These are phyloP conservation scores for Denticeps clupeoides DNA, from an alignment of 2,797 vertebrate genomes.

Conservation along the genomic window DNA sequence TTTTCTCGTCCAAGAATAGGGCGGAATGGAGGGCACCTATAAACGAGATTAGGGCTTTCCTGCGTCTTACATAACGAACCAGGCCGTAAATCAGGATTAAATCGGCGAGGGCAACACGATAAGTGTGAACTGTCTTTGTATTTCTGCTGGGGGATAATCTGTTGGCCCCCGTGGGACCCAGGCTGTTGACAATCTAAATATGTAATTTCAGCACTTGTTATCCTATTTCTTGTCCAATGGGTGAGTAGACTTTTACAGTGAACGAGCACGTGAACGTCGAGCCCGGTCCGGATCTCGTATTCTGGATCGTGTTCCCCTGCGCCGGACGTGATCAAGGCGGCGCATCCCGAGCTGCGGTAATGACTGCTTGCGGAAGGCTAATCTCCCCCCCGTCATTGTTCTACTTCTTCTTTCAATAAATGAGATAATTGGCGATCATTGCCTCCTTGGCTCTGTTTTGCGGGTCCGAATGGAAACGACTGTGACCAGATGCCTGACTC, in stretches of 20 bases:
- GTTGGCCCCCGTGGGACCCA: too few relatives aligned
- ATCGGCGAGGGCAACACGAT: too few relatives aligned
- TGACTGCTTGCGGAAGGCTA: constrained; percentile 45
- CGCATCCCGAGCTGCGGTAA: constrained; percentile 37
- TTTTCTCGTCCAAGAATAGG: constrained; percentile 35
- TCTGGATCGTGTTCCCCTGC: not conserved
- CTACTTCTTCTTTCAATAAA: constrained; percentile 43
- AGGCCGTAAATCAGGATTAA: constrained; percentile 57
- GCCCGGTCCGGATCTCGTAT: not conserved
- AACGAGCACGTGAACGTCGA: not conserved
- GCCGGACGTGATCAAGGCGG: constrained; percentile 6
- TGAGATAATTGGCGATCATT: constrained; percentile 60
- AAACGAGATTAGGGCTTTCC: constrained; percentile 51
- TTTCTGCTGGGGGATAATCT: too few relatives aligned
- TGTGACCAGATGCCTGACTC: constrained; percentile 71
- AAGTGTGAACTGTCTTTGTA: too few relatives aligned
- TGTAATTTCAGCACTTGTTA: too few relatives aligned
- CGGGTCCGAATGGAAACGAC: constrained; percentile 60
- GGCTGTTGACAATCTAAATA: too few relatives aligned
- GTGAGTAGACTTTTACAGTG: too few relatives aligned
- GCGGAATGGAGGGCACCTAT: constrained; percentile 45
- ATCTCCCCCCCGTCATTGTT: constrained; percentile 21
- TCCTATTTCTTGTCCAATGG: too few relatives aligned
- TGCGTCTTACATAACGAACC: constrained; percentile 42
- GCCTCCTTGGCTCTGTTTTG: constrained; percentile 53